Conservation (phyloP, 1,140 invertebrate species). For the Latrodectus geometricus region DNA sequence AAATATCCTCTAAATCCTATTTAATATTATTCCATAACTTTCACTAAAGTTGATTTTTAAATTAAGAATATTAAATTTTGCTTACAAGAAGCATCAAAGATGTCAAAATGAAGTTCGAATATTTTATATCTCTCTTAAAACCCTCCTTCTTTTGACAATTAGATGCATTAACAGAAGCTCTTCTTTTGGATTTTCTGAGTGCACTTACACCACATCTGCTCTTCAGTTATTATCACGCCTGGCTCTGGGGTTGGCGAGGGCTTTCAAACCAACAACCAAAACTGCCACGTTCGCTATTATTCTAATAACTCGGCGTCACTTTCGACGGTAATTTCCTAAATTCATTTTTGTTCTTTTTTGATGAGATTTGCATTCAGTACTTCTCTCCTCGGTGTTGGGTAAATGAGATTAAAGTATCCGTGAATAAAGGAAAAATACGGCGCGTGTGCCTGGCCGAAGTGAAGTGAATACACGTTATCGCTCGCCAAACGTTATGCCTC, state of each 20-base stretch:
- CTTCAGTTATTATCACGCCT: neutral
- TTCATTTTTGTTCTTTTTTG: conserved; percentile 2
- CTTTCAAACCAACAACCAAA: neutral
- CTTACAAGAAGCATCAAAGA: too few relatives aligned
- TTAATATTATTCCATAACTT: too few relatives aligned
- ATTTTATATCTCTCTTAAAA: neutral
- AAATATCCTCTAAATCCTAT: too few relatives aligned
- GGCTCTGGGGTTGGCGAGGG: neutral
- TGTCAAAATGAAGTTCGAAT: too few relatives aligned
- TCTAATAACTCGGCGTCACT: neutral
- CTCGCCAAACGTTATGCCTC: neutral
- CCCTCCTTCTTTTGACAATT: neutral
- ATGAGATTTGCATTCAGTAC: conserved; percentile 1
- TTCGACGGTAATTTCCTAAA: neutral
- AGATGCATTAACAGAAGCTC: neutral
- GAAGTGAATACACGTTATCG: neutral
- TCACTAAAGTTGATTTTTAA: too few relatives aligned
- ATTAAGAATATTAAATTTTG: too few relatives aligned
- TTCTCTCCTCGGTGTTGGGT: neutral
- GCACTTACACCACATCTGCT: neutral
- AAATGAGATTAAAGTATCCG: conserved; percentile 1
- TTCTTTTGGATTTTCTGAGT: neutral
- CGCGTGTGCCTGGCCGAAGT: neutral
- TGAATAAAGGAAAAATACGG: neutral
- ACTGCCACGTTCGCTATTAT: conserved; percentile 1